Percentiles rank a stretch among this genome's conserved stretches.
phyloP scores from a whole-genome alignment of 2,113 vertebrate species.

The Tenebrosternarchus preto region DNA sequence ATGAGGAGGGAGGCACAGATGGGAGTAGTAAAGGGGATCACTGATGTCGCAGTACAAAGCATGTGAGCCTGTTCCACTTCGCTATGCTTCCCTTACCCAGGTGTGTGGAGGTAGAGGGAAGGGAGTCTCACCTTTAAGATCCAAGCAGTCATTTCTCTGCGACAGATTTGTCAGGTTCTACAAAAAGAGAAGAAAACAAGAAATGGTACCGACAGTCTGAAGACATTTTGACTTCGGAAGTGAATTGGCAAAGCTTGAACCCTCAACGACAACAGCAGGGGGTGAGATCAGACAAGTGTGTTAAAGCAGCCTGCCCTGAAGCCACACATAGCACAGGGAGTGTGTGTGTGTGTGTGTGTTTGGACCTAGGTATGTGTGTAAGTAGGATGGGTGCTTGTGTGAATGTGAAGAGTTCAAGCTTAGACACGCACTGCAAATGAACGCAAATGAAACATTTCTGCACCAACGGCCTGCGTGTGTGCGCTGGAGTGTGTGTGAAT shows the following conservation, averaged over 20 bases:
- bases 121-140: conserved; percentile 51
- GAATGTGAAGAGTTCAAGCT: not conserved
- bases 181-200: not conserved
- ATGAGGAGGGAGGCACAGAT: not conserved
- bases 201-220: not conserved
- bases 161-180: conserved; percentile 56
- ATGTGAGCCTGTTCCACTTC: conserved; percentile 8
- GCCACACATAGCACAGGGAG: not conserved
- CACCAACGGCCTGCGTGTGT: not conserved
- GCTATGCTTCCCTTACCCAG: too few species aligned
- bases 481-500: not conserved
- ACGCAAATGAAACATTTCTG: not conserved
- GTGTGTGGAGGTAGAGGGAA: not conserved
- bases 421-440: not conserved
- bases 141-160: conserved; percentile 58
- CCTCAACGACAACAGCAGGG: not conserved
- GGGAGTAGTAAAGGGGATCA: not conserved
- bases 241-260: not conserved
- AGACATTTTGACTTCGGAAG: not conserved
- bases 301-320: too few species aligned
- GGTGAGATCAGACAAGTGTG: too few species aligned
- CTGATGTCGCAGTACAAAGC: not conserved
- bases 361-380: too few species aligned
- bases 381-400: not conserved
- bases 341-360: too few species aligned